phyloP scores from a whole-genome alignment of 2,113 vertebrate species.

The Agapornis roseicollis region DNA sequence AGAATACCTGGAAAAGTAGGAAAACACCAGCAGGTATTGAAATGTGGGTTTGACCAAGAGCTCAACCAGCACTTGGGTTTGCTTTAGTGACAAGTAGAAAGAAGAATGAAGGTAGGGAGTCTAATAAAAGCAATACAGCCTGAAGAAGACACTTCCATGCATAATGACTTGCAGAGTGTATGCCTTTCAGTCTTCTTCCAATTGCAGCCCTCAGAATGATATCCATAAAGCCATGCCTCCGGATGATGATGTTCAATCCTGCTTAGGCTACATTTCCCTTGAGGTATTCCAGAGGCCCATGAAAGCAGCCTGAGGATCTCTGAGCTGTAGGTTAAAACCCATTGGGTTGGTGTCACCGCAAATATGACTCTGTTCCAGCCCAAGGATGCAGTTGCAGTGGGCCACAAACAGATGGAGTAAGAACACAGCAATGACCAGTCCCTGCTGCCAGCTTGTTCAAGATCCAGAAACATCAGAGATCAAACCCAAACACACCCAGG shows the following conservation, averaged over 20 bases:
- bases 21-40: not conserved
- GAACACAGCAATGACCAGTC: rapidly evolving
- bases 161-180: not conserved
- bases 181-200: not conserved
- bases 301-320: not conserved
- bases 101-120: not conserved
- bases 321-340: not conserved
- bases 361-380: not conserved
- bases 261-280: not conserved
- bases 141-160: not conserved
- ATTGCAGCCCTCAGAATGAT: not conserved
- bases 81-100: not conserved
- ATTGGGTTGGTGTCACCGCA: not conserved
- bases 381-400: not conserved
- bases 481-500: not conserved
- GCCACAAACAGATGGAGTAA: not conserved
- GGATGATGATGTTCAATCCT: not conserved
- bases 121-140: not conserved
- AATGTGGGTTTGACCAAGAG: not conserved
- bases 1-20: not conserved
- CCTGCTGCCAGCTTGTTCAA: not conserved
- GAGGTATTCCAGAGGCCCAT: not conserved
- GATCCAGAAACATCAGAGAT: not conserved
- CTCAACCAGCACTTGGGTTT: not conserved
- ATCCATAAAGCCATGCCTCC: not conserved